Evolutionary conservation across 2,888 invertebrate genomes (phyloP).

Genomic region (Hirtodrosophila histrioides): DNA sequence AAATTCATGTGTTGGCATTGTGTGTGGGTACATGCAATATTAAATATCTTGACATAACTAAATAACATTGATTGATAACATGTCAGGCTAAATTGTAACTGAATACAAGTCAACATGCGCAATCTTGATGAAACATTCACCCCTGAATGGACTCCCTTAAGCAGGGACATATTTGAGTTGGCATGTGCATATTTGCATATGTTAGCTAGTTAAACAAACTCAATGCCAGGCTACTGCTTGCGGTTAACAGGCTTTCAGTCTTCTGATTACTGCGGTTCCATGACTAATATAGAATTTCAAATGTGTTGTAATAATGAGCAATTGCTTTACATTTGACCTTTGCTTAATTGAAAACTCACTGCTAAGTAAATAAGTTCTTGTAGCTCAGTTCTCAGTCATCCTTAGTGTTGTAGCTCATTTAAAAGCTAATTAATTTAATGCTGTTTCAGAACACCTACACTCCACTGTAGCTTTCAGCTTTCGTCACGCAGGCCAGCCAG

Average conservation of each 20-base stretch:
- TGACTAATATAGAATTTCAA: too few relatives aligned
- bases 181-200: too few relatives aligned
- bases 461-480: neutral
- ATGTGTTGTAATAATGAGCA: neutral
- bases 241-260: slow-evolving; percentile 2
- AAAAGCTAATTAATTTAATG: slow-evolving; percentile 66
- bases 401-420: neutral
- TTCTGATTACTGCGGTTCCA: neutral
- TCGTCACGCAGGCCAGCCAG: slow-evolving; percentile 32
- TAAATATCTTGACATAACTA: neutral
- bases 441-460: slow-evolving; percentile 36
- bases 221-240: neutral
- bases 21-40: neutral
- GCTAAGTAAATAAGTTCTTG: neutral
- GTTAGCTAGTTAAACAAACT: neutral
- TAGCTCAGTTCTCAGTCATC: neutral
- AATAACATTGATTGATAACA: slow-evolving; percentile 14
- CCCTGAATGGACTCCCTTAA: neutral
- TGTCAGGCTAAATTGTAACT: slow-evolving; percentile 8
- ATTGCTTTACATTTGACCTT: neutral
- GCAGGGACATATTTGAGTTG: too few relatives aligned
- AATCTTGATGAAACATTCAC: slow-evolving; percentile 10
- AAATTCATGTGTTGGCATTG: neutral
- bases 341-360: too few relatives aligned
- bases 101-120: slow-evolving; percentile 9